Percentiles rank a stretch among this genome's conserved stretches.
Evolutionary conservation across 2,797 vertebrate species (phyloP).

Genomic region (Amblyopsis hoosieri): DNA sequence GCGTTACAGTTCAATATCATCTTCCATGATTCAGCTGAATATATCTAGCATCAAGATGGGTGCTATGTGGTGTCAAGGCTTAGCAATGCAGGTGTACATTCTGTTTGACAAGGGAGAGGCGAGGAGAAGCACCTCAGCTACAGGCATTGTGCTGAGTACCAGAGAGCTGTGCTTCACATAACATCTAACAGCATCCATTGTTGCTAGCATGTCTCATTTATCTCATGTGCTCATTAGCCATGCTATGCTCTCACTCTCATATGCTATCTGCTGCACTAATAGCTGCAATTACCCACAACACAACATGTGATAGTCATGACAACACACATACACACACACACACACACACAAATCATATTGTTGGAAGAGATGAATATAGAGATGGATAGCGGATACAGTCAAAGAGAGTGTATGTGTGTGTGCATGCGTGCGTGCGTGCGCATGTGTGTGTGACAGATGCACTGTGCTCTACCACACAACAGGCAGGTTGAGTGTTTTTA

Average conservation of each 20-base stretch:
- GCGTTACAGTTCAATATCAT: too few relatives aligned
- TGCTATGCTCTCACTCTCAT: slow-evolving; percentile 35
- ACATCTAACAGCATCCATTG: slow-evolving; percentile 4
- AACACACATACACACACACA: slow-evolving; percentile 23
- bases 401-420: background rate
- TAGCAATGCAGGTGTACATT: background rate
- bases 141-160: too few relatives aligned
- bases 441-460: background rate
- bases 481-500: slow-evolving; percentile 12
- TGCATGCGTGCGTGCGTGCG: background rate
- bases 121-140: background rate
- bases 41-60: background rate
- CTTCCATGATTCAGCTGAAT: too few relatives aligned
- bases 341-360: slow-evolving; percentile 6
- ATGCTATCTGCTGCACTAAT: slow-evolving; percentile 59
- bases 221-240: slow-evolving; percentile 62
- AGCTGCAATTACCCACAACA: slow-evolving; percentile 70
- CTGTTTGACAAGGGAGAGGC: too few relatives aligned
- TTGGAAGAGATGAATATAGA: background rate
- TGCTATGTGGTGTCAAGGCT: background rate
- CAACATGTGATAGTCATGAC: slow-evolving; percentile 39
- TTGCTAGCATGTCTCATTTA: slow-evolving; percentile 65
- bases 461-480: background rate
- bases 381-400: background rate
- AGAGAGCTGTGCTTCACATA: slow-evolving; percentile 1